These are phyloP conservation scores for Nesidiocoris tenuis DNA, from an alignment of 2,888 invertebrate species.

Conservation along the genomic window DNA sequence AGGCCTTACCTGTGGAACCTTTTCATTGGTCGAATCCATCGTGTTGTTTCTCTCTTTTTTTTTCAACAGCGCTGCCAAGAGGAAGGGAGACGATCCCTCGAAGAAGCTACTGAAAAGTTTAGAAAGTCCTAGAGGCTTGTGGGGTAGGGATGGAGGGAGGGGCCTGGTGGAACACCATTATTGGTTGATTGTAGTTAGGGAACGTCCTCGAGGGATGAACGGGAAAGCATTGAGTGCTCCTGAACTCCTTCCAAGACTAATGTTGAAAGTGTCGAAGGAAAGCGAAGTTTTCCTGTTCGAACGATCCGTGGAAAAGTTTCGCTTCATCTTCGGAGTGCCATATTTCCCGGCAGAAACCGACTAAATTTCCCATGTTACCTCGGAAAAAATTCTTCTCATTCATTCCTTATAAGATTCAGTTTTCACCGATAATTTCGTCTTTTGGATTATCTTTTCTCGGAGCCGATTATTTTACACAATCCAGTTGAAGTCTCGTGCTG, in stretches of 20 bases:
- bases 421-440: too few relatives aligned
- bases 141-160: too few relatives aligned
- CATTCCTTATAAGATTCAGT: too few relatives aligned
- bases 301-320: background rate
- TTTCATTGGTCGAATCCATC: slow-evolving; percentile 9
- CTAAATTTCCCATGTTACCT: background rate
- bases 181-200: slow-evolving; percentile 30
- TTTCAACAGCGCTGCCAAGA: background rate
- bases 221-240: slow-evolving; percentile 12
- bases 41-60: background rate
- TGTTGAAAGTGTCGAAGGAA: background rate
- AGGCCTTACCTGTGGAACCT: slow-evolving; percentile 28
- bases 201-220: slow-evolving; percentile 11
- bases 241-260: background rate
- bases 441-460: too few relatives aligned
- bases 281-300: slow-evolving; percentile 8
- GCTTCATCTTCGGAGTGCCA: background rate
- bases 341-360: background rate
- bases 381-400: too few relatives aligned
- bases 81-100: background rate
- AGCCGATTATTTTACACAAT: too few relatives aligned
- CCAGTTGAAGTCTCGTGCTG: too few relatives aligned
- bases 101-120: slow-evolving; percentile 14
- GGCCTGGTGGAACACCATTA: background rate
- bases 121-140: background rate